Conservation (phyloP, 2,888 invertebrate species). For the Acanthoscelides obtectus region DNA sequence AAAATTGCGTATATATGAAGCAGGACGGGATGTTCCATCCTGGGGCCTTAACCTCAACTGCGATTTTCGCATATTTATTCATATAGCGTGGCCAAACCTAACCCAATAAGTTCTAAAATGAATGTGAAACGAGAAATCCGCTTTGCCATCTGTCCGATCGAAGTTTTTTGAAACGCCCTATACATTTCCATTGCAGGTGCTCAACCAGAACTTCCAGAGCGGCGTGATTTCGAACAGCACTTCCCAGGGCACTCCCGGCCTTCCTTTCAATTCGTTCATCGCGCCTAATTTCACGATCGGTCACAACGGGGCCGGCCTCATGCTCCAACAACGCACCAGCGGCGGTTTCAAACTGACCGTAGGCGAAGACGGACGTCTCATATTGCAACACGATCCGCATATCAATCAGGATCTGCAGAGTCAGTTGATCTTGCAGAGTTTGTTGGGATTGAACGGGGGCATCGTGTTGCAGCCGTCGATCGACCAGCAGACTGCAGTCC, state of each 20-base stretch:
- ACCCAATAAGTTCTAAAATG: no score
- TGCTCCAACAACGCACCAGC: conserved; percentile 47
- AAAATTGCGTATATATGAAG: no score
- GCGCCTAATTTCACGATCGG: conserved; percentile 45
- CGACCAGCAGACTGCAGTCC: conserved; percentile 43
- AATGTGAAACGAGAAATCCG: no score
- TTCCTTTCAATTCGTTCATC: conserved; percentile 42
- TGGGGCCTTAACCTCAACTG: no score
- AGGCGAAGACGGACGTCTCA: conserved; percentile 63
- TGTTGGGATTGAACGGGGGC: conserved; percentile 44
- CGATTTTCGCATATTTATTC: no score
- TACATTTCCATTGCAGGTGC: conserved; percentile 32
- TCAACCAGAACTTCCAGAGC: conserved; percentile 45
- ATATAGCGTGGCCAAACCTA: no score
- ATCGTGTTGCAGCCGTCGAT: conserved; percentile 45
- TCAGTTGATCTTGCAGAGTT: conserved; percentile 45
- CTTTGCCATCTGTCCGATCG: no score
- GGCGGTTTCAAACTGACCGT: conserved; percentile 62
- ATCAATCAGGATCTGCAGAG: conserved; percentile 52
- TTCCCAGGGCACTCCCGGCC: conserved; percentile 32
- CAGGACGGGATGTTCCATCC: no score
- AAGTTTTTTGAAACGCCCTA: no score
- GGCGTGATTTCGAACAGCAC: conserved; percentile 39
- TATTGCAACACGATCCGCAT: conserved; percentile 61
- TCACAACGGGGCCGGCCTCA: conserved; percentile 45